These are phyloP conservation scores for Tetrax tetrax DNA, from an alignment of 2,113 vertebrate species.

Conservation along the genomic window DNA sequence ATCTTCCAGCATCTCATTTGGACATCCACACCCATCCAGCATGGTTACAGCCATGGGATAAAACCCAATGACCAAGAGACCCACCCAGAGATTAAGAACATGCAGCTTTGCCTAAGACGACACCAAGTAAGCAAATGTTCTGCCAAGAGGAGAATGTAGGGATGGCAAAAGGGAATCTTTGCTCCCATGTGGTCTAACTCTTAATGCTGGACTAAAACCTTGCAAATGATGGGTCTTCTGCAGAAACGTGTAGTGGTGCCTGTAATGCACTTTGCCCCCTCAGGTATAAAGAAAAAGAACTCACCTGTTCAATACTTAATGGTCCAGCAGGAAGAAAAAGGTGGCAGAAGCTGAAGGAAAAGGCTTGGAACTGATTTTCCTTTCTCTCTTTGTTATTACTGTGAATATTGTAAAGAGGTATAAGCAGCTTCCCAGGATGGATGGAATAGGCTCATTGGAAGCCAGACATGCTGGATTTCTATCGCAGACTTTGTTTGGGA, in stretches of 20 bases:
- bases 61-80: constrained; percentile 49
- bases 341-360: constrained; percentile 63
- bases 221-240: constrained; percentile 63
- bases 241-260: constrained; percentile 62
- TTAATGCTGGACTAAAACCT: constrained; percentile 57
- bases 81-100: constrained; percentile 14
- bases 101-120: constrained; percentile 50
- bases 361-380: constrained; percentile 60
- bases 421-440: constrained; percentile 52
- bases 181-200: constrained; percentile 53
- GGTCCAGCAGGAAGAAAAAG: constrained; percentile 53
- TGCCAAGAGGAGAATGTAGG: constrained; percentile 61
- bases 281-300: constrained; percentile 70
- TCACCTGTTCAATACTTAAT: constrained; percentile 39
- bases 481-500: constrained; percentile 62
- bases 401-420: constrained; percentile 88
- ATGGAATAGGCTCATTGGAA: constrained; percentile 42
- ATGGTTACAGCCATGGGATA: constrained; percentile 98
- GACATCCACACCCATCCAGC: constrained; percentile 90
- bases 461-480: constrained; percentile 79
- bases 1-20: constrained; percentile 88
- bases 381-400: constrained; percentile 77
- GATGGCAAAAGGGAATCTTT: constrained; percentile 43
- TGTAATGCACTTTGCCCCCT: constrained; percentile 76
- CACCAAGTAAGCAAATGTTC: constrained; percentile 15